Evolutionary conservation across 2,888 invertebrate species (phyloP).

Genomic region (Orthonevra nobilis): DNA sequence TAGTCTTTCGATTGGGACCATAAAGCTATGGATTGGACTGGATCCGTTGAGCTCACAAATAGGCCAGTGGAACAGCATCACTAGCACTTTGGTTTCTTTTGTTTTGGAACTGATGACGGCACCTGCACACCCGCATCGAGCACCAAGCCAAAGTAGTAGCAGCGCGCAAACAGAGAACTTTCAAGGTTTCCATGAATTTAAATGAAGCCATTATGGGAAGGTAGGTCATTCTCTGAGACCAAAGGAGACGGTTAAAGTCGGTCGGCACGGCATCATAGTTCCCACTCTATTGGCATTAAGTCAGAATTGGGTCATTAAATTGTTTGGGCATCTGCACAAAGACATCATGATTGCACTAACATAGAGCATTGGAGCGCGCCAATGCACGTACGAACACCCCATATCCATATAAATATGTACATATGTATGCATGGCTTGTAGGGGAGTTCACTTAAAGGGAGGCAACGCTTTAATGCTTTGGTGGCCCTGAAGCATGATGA

Average conservation of each 20-base stretch:
- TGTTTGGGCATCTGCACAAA: constrained; percentile 68
- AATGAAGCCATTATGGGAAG: constrained; percentile 68
- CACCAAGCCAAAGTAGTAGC: background rate
- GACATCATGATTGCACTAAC: constrained; percentile 64
- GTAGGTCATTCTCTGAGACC: constrained; percentile 61
- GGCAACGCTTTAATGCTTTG: constrained; percentile 4
- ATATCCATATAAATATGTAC: constrained; percentile 16
- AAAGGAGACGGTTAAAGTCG: constrained; percentile 48
- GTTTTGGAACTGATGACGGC: constrained; percentile 27
- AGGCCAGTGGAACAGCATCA: constrained; percentile 48
- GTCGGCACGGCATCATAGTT: constrained; percentile 27
- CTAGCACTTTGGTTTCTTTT: constrained; percentile 41
- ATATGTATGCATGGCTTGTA: constrained; percentile 45
- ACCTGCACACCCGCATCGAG: background rate
- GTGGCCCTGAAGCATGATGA: constrained; percentile 28
- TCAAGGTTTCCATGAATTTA: constrained; percentile 70
- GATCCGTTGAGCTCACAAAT: constrained; percentile 44
- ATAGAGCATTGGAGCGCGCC: constrained; percentile 26
- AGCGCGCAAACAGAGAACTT: constrained; percentile 55
- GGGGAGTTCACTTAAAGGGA: constrained; percentile 21
- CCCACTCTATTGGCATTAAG: constrained; percentile 59
- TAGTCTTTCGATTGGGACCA: constrained; percentile 37
- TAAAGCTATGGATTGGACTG: constrained; percentile 31
- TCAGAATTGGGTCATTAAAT: constrained; percentile 69
- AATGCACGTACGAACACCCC: constrained; percentile 15